Base-by-base conservation (phyloP, 2,797 vertebrate genomes). In the Calcarius lapponicus region DNA sequence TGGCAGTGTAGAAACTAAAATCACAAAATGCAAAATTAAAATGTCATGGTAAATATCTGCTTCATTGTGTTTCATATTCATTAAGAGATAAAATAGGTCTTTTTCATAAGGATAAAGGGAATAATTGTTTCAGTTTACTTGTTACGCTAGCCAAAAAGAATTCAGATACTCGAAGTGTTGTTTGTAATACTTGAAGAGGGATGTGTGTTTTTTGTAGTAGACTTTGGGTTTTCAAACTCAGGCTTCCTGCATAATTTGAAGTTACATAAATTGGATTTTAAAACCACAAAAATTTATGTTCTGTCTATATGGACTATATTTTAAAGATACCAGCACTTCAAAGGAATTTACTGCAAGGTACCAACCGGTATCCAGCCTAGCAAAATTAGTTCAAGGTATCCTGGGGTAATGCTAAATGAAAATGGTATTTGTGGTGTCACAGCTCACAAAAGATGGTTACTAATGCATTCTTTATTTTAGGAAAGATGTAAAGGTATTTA, bases 311-410 rank as follows among this genome's bases (percentile, higher is more conserved):
- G 92, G 91, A 88, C 92, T 90, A 65, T 96, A 88, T 97, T 97
- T 97, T 94, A 96, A 98, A 97, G 96, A 95, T 96, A 95, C 51
- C 48, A 90, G 73, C 83, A 97, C 97, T 97, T 98, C 97, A 98
- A 97, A 98, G 96, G 95, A 95, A 97, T 91, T 95, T 76, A 93
- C 74, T 93, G 75, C 70, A 82, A 95, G 83, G 86, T 96, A 87
- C 91, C 86, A 90, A 90, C 73, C 88, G 88, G 66, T 91, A 93
- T 92, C 93, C 86, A 96, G 93, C 81, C 88, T 83, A 88, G 94
- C 62, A 97, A 96, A 97, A 97, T 97, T 88, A 93, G 90, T 96
- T 97, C 82, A 93, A 91, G 58, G 81, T 97, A 60, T 97, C 96
- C 95, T 95, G 93, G 95, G 94, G 95, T 96, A 97, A 86, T 78